Percentiles rank a stretch among this genome's conserved stretches.
Conservation (phyloP, 2,888 invertebrate species). For the Epicampocera succincta region DNA sequence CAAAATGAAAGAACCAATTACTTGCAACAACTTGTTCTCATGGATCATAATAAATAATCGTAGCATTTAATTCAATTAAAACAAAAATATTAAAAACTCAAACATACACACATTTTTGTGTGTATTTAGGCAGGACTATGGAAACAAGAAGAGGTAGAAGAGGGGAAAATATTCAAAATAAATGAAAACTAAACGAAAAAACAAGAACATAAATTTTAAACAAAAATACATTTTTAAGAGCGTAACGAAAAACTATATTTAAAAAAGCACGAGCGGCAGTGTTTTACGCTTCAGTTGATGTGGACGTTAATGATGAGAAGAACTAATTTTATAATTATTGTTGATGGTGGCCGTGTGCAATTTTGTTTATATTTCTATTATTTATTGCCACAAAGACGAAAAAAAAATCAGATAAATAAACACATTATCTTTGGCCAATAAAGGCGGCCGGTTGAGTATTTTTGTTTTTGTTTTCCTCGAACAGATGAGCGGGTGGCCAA, state of each 20-base stretch:
- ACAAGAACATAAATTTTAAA: conserved; percentile 27
- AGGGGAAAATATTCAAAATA: too few relatives aligned
- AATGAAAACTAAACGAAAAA: conserved; percentile 19
- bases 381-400: conserved; percentile 71
- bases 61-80: conserved; percentile 15
- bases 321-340: conserved; percentile 51
- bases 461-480: conserved; percentile 35
- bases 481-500: conserved; percentile 13
- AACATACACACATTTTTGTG: too few relatives aligned
- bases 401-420: conserved; percentile 3
- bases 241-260: conserved; percentile 69
- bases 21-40: conserved; percentile 31
- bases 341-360: conserved; percentile 81
- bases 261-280: conserved; percentile 63
- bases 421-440: conserved; percentile 69
- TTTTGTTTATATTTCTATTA: conserved; percentile 80
- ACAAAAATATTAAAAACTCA: conserved; percentile 1
- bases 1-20: conserved; percentile 11
- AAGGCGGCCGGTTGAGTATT: conserved; percentile 59
- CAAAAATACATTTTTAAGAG: conserved; percentile 59
- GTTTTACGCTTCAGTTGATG: conserved; percentile 53
- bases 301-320: conserved; percentile 27
- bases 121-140: conserved; percentile 4
- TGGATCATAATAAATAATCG: conserved; percentile 52
- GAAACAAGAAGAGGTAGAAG: too few relatives aligned